phyloP scores from a whole-genome alignment of 53 echinoderm and acorn worm species.

The Pentamera pediparva region DNA sequence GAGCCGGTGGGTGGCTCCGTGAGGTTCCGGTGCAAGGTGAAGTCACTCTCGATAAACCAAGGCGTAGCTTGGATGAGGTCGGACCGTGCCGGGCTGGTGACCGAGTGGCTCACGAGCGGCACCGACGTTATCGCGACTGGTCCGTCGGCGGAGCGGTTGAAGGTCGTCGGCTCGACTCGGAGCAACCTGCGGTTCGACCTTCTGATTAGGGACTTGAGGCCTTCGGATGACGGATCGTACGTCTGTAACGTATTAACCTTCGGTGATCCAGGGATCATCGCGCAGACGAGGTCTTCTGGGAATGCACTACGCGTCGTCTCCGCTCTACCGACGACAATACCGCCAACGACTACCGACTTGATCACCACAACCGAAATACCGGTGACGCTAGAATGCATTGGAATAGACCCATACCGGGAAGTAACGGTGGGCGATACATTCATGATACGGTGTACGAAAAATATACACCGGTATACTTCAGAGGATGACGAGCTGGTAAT shows the following conservation, averaged over 20 bases:
- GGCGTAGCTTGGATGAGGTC: conserved; percentile 23
- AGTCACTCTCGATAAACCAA: background rate
- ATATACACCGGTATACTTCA: background rate
- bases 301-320: background rate
- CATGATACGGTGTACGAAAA: background rate
- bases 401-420: background rate
- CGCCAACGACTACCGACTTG: background rate
- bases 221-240: background rate
- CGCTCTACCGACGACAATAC: background rate
- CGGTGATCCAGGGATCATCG: conserved; percentile 4
- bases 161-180: conserved; percentile 10
- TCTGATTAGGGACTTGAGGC: background rate
- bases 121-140: background rate
- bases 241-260: conserved; percentile 1
- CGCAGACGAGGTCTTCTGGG: conserved; percentile 1
- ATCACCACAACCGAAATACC: background rate
- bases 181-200: conserved; percentile 12
- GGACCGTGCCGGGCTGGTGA: conserved; percentile 11
- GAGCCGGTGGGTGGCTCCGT: background rate
- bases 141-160: background rate
- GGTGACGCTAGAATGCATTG: background rate
- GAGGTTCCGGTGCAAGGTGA: conserved; percentile 10
- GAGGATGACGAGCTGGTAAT: background rate
- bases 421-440: background rate
- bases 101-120: conserved; percentile 12